Percentiles rank a stretch among this genome's conserved stretches.
Evolutionary conservation across 2,113 vertebrate genomes (phyloP).

Genomic region (Aegithalos caudatus): DNA sequence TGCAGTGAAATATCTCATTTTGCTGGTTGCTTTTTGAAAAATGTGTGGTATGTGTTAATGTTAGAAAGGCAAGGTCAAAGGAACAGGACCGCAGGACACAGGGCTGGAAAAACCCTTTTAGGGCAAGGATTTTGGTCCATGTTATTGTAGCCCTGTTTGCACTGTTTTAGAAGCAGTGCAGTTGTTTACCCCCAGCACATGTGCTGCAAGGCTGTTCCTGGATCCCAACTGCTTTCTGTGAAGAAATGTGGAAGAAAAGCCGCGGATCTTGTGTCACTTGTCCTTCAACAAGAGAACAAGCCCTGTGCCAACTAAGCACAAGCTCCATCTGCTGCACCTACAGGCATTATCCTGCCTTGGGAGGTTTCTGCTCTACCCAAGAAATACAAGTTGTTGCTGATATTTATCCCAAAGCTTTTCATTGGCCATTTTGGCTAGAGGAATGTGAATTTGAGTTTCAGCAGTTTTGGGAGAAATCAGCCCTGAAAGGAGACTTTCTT

Average conservation of each 20-base stretch:
- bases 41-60: slow-evolving; percentile 47
- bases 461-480: not conserved
- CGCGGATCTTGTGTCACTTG: not conserved
- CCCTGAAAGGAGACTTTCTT: not conserved
- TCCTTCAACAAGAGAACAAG: not conserved
- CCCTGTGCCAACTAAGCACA: accelerated
- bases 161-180: not conserved
- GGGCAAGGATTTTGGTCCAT: not conserved
- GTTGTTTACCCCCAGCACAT: slow-evolving; percentile 17
- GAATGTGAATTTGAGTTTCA: not conserved
- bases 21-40: slow-evolving; percentile 36
- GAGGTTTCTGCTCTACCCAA: not conserved
- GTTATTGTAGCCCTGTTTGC: not conserved
- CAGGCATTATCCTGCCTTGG: not conserved
- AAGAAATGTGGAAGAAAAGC: slow-evolving; percentile 2
- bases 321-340: not conserved
- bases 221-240: not conserved
- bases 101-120: not conserved
- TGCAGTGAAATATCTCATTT: slow-evolving; percentile 47
- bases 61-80: slow-evolving; percentile 54
- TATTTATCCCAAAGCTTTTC: not conserved
- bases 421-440: not conserved
- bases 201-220: not conserved
- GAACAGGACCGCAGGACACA: not conserved
- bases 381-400: not conserved